Evolutionary conservation across 1,140 invertebrate genomes (phyloP), one percentile per base, ranked within the genome.

Genomic region (Drosophila kikkawai): DNA sequence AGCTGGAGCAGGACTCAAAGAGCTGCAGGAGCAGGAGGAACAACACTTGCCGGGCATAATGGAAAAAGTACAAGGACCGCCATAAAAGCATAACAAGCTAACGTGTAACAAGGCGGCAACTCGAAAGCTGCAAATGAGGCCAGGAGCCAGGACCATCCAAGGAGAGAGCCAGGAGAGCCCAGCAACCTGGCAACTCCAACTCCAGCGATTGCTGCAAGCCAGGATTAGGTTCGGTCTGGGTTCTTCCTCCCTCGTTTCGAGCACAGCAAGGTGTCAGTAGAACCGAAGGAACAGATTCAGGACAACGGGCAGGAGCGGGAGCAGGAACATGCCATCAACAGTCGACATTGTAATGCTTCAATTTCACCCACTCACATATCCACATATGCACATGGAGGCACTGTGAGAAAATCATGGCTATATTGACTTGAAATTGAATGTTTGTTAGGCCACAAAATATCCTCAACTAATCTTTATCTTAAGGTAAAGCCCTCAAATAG

Each of bases 41-140:
- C 57, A 65, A 70, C 63, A 61, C 69, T 44, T 73, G 42, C 75
- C 19, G 29, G 44, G 48, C 63, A 82, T 86, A 82, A 82, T 79
- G 82, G 83, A 87, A 87, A 87, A 82, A 59, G 76, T 82, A 87
- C 80, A 87, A 80, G 68, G 75, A 50, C 60, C 73, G 75, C 67
- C 75, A 76, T 86, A 82, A 87, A 87, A 87, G 79, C 79, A 87
- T 76, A 87, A 86, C 83, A 87, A 88, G 83, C 70, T 65, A 86
- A 87, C 80, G 83, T 86, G 82, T 75, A 81, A 79, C 80, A 58
- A 76, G 70, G 70, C 80, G 45, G 77, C 78, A 71, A 71, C 75
- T 79, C 63, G 70, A 79, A 74, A 71, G 66, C 75, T 82, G 65
- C 68, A 85, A 85, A 85, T 85, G 78, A 85, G 82, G 82, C 60